These are phyloP conservation scores for Spodoptera exigua DNA, from an alignment of 2,888 invertebrate genomes.

Conservation along the genomic window DNA sequence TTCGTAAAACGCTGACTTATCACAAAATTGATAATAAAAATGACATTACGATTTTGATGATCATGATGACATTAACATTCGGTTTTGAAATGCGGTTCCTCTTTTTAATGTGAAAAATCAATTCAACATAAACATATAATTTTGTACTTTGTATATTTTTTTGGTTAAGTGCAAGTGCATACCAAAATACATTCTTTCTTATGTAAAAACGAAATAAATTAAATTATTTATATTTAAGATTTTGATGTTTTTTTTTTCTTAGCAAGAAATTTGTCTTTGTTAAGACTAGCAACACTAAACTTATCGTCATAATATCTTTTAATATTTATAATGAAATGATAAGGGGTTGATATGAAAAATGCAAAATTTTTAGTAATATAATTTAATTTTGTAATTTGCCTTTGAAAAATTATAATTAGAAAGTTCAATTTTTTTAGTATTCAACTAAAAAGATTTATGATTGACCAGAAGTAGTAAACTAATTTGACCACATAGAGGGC, in stretches of 20 bases:
- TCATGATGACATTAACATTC: conserved; percentile 52
- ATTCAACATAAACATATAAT: background rate
- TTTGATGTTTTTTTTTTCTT: background rate
- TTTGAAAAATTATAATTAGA: background rate
- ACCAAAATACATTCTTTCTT: background rate
- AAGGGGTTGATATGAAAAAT: background rate
- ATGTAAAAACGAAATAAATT: background rate
- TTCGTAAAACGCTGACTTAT: conserved; percentile 65
- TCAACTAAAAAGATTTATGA: background rate
- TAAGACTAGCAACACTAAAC: conserved; percentile 27
- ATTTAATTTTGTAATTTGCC: background rate
- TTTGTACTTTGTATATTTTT: background rate
- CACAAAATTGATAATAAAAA: conserved; percentile 66
- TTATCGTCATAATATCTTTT: conserved; percentile 6
- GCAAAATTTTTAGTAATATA: fast-evolving
- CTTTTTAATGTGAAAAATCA: too few relatives aligned
- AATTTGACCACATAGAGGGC: conserved; percentile 20
- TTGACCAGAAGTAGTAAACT: conserved; percentile 36
- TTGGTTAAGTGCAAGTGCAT: fast-evolving
- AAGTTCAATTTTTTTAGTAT: background rate
- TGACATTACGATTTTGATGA: conserved; percentile 60
- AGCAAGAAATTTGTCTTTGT: background rate
- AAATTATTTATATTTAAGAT: background rate
- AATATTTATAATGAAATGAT: background rate
- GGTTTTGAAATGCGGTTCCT: conserved; percentile 43